Evolutionary conservation across 2,888 invertebrate species (phyloP).

Genomic region (Polietes domitor): DNA sequence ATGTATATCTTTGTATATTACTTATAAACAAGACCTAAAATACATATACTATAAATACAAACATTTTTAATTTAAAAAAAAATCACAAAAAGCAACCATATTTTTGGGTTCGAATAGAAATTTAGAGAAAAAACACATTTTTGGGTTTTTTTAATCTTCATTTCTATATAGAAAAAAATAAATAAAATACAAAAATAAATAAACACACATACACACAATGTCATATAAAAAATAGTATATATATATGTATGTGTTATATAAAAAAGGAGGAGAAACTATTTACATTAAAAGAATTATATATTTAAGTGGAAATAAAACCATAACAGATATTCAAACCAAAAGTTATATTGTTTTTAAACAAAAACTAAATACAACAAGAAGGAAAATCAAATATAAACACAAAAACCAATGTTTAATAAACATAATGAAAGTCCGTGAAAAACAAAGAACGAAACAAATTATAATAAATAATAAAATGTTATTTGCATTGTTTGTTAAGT

Average conservation of each 20-base stretch:
- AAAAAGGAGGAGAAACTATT: slow-evolving; percentile 14
- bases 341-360: slow-evolving; percentile 41
- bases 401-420: slow-evolving; percentile 1
- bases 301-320: slow-evolving; percentile 16
- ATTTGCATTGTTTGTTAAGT: slow-evolving; percentile 74
- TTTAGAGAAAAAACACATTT: slow-evolving; percentile 12
- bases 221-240: slow-evolving; percentile 28
- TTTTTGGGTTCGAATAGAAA: slow-evolving; percentile 8
- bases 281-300: slow-evolving; percentile 41
- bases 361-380: slow-evolving; percentile 17
- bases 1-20: slow-evolving; percentile 60
- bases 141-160: slow-evolving; percentile 24
- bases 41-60: not conserved
- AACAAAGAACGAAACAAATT: slow-evolving; percentile 19
- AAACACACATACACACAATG: not conserved
- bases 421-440: slow-evolving; percentile 34
- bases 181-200: too few species aligned
- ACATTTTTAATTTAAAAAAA: slow-evolving; percentile 3
- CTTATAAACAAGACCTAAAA: slow-evolving; percentile 34
- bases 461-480: slow-evolving; percentile 65
- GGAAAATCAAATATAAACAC: not conserved
- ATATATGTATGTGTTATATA: slow-evolving; percentile 13
- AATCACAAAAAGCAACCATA: slow-evolving; percentile 14
- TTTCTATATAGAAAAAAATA: slow-evolving; percentile 36
- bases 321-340: slow-evolving; percentile 29